Percentiles rank a stretch among this genome's conserved stretches.
Evolutionary conservation across 2,113 vertebrate genomes (phyloP).

Genomic region (Tylochromis polylepis): DNA sequence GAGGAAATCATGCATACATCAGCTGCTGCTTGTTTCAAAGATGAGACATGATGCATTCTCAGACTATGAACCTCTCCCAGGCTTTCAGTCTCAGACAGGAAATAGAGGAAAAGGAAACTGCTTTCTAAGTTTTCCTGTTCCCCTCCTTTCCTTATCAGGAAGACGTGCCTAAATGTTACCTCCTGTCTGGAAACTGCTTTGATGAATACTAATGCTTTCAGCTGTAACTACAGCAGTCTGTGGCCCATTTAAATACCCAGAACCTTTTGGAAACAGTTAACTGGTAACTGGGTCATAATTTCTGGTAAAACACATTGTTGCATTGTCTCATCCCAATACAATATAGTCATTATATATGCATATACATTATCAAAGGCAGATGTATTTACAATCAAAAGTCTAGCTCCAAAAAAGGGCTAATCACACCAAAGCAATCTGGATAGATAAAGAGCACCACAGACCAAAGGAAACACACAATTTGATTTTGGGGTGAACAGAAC

Average conservation of each 20-base stretch:
- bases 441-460: accelerated
- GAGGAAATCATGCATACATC: constrained; percentile 19
- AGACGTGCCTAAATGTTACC: background rate
- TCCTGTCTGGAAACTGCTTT: background rate
- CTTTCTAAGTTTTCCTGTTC: background rate
- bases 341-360: background rate
- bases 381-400: background rate
- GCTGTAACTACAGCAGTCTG: background rate
- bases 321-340: background rate
- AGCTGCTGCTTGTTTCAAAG: background rate
- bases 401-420: background rate
- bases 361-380: accelerated
- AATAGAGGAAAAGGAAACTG: background rate
- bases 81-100: background rate
- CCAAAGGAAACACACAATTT: background rate
- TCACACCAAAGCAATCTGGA: background rate
- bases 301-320: background rate
- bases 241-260: background rate
- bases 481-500: background rate
- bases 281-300: background rate
- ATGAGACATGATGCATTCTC: background rate
- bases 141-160: background rate
- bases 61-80: background rate
- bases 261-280: background rate
- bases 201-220: background rate